Conservation (phyloP, 1,140 invertebrate genomes). For the Plutomurus gul region DNA sequence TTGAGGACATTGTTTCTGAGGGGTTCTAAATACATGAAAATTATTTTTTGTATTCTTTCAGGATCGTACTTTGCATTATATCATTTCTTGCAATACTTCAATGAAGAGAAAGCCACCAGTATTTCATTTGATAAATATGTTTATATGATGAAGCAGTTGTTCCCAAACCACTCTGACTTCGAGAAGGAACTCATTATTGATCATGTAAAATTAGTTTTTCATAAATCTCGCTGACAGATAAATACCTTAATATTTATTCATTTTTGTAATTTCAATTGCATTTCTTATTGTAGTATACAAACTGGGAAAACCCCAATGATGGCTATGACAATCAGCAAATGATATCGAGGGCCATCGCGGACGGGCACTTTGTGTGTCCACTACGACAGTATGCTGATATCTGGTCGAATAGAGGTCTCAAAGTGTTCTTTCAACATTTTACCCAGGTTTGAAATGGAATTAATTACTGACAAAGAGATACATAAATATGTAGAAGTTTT, state of each 20-base stretch:
- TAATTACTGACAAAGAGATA: not conserved
- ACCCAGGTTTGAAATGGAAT: constrained; percentile 71
- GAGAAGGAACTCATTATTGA: constrained; percentile 86
- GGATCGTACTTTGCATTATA: constrained; percentile 87
- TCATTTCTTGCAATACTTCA: constrained; percentile 86
- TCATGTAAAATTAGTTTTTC: constrained; percentile 66
- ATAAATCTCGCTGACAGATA: not conserved
- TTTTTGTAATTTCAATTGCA: constrained; percentile 67
- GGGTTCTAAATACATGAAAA: no score
- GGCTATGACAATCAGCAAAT: constrained; percentile 79
- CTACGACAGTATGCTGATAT: constrained; percentile 84
- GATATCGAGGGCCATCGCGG: constrained; percentile 84
- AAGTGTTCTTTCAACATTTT: constrained; percentile 91
- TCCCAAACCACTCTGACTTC: constrained; percentile 80
- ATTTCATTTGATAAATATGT: constrained; percentile 80
- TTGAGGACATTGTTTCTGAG: not conserved
- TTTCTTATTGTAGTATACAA: constrained; percentile 75
- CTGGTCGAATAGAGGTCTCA: constrained; percentile 76
- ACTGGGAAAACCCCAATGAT: constrained; percentile 83
- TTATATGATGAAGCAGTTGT: constrained; percentile 82
- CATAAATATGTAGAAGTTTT: not conserved
- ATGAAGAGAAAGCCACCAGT: constrained; percentile 78
- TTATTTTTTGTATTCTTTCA: no score
- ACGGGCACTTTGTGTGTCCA: constrained; percentile 91
- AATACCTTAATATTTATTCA: constrained; percentile 56